Evolutionary conservation across 2,888 invertebrate genomes (phyloP).

Genomic region (Microchrysa polita): DNA sequence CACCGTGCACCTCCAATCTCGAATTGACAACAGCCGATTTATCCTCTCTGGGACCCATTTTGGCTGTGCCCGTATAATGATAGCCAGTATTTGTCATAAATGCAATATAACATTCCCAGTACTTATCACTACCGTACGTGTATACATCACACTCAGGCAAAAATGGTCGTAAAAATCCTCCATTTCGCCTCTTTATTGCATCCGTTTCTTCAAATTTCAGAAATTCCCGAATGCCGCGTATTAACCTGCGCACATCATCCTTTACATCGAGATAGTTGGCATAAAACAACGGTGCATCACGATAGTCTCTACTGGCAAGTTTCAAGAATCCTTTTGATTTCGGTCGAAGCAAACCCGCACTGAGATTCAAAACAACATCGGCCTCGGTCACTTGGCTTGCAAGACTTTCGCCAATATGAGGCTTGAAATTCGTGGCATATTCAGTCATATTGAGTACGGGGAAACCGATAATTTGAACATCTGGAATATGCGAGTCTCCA

Average conservation of each 20-base stretch:
- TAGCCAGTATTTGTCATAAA: slow-evolving; percentile 82
- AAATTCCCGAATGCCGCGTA: slow-evolving; percentile 62
- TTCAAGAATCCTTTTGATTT: slow-evolving; percentile 68
- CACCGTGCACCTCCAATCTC: slow-evolving; percentile 67
- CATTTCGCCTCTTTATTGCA: slow-evolving; percentile 61
- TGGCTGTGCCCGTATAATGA: slow-evolving; percentile 75
- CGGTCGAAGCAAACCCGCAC: slow-evolving; percentile 64
- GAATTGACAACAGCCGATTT: slow-evolving; percentile 68
- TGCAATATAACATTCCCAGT: slow-evolving; percentile 85
- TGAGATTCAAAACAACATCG: slow-evolving; percentile 57
- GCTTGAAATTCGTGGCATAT: slow-evolving; percentile 55
- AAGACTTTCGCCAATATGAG: background rate
- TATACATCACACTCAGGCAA: slow-evolving; percentile 54
- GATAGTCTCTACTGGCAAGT: slow-evolving; percentile 68
- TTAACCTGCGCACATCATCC: slow-evolving; percentile 66
- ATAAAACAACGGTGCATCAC: slow-evolving; percentile 70
- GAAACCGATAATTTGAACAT: slow-evolving; percentile 61
- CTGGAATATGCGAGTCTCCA: slow-evolving; percentile 61
- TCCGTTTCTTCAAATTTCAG: slow-evolving; percentile 62
- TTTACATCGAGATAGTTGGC: slow-evolving; percentile 71
- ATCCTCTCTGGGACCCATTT: slow-evolving; percentile 69
- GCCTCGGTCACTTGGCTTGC: background rate
- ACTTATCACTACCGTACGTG: slow-evolving; percentile 66
- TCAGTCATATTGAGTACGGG: slow-evolving; percentile 49
- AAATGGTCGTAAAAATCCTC: slow-evolving; percentile 64